Percentiles rank a stretch among this genome's conserved stretches.
Evolutionary conservation across 2,888 invertebrate genomes (phyloP).

Genomic region (Ctenicera cuprea): DNA sequence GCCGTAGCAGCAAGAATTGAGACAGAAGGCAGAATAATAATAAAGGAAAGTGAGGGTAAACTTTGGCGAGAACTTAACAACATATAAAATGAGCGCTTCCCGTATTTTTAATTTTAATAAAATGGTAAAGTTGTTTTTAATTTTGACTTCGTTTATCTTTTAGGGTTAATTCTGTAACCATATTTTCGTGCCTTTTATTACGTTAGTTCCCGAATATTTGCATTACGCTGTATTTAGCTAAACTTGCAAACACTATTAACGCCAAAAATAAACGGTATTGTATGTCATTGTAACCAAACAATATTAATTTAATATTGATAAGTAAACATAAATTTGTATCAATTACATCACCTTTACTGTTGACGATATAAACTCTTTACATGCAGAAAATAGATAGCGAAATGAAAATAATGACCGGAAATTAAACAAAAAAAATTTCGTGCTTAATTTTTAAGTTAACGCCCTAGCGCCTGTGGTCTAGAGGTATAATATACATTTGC

Average conservation of each 20-base stretch:
- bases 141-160: slow-evolving; percentile 47
- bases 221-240: not conserved
- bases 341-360: too few relatives aligned
- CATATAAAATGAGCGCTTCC: slow-evolving; percentile 46
- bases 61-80: slow-evolving; percentile 46
- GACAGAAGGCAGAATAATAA: slow-evolving; percentile 44
- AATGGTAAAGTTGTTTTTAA: slow-evolving; percentile 49
- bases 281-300: not conserved
- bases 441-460: too few relatives aligned
- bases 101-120: slow-evolving; percentile 50
- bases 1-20: slow-evolving; percentile 36
- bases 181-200: slow-evolving; percentile 26
- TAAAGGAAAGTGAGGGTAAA: slow-evolving; percentile 43
- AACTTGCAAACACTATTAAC: not conserved
- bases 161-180: slow-evolving; percentile 40
- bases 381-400: too few relatives aligned
- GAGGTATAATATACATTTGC: too few relatives aligned
- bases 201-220: not conserved
- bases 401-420: too few relatives aligned
- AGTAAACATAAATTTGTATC: too few relatives aligned
- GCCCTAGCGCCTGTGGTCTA: too few relatives aligned
- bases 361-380: too few relatives aligned
- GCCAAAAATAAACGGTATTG: not conserved
- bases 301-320: too few relatives aligned
- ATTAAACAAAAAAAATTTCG: too few relatives aligned